phyloP scores from a whole-genome alignment of 2,888 invertebrate genomes.

The Helobdella robusta region DNA sequence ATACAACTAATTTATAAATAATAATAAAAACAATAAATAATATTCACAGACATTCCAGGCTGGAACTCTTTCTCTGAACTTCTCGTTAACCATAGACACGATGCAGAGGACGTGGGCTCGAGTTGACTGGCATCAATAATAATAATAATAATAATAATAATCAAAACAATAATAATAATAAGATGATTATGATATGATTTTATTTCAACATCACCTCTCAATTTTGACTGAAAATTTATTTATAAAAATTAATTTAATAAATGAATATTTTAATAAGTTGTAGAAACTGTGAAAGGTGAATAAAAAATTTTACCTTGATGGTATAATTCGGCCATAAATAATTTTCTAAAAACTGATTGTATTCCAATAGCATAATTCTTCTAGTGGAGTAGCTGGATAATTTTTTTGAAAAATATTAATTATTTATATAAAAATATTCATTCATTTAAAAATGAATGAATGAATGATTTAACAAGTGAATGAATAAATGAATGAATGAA shows the following conservation, averaged over 20 bases:
- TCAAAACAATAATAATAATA: no score
- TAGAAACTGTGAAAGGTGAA: no score
- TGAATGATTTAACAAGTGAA: neutral
- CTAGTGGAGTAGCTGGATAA: conserved; percentile 47
- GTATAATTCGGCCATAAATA: conserved; percentile 91
- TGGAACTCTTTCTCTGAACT: conserved; percentile 87
- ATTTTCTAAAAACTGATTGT: conserved; percentile 91
- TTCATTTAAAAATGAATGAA: neutral
- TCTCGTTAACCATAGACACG: conserved; percentile 96
- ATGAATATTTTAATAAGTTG: no score
- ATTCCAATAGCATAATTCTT: conserved; percentile 89
- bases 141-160: neutral
- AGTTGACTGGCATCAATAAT: conserved; percentile 53
- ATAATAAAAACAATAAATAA: neutral
- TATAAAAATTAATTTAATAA: no score
- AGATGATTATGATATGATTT: no score
- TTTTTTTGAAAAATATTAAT: no score
- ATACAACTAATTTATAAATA: neutral
- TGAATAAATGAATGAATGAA: neutral
- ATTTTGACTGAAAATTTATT: no score
- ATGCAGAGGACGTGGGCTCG: conserved; percentile 89
- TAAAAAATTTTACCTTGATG: conserved; percentile 54
- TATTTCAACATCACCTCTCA: no score
- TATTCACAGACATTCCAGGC: conserved; percentile 71
- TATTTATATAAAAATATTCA: no score